Conservation (phyloP, 1,140 invertebrate species). For the Nasonia vitripennis region DNA sequence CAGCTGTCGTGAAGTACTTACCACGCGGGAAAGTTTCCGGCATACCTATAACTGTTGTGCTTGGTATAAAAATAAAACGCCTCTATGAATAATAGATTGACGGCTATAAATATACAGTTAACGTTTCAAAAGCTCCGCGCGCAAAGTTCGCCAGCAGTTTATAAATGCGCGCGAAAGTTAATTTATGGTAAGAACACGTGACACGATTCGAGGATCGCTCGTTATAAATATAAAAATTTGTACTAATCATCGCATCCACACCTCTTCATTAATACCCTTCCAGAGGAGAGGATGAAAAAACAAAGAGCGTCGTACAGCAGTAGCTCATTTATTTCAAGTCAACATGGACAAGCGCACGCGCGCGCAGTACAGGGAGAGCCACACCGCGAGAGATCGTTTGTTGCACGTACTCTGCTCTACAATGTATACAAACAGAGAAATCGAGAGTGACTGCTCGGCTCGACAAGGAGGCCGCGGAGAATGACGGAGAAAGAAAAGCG, state of each 20-base stretch:
- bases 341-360: neutral
- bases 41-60: neutral
- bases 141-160: no score
- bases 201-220: neutral
- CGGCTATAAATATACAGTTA: no score
- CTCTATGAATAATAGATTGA: neutral
- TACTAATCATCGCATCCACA: slow-evolving; percentile 35
- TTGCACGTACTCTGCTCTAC: neutral
- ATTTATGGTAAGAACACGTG: neutral
- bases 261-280: slow-evolving; percentile 45
- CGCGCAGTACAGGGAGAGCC: no score
- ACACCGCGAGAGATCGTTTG: slow-evolving; percentile 7
- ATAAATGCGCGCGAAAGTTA: neutral
- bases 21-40: neutral
- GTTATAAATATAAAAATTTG: neutral
- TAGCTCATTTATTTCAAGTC: slow-evolving; percentile 32
- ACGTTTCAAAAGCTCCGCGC: no score
- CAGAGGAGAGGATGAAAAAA: neutral
- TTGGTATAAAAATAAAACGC: neutral
- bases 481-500: slow-evolving; percentile 15
- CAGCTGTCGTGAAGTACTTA: slow-evolving; percentile 34
- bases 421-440: slow-evolving; percentile 33
- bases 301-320: slow-evolving; percentile 15
- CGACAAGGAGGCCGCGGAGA: neutral
- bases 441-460: slow-evolving; percentile 37